Percentiles rank a stretch among this genome's conserved stretches.
Conservation (phyloP, 2,888 invertebrate genomes). For the Apocheima hispidaria region DNA sequence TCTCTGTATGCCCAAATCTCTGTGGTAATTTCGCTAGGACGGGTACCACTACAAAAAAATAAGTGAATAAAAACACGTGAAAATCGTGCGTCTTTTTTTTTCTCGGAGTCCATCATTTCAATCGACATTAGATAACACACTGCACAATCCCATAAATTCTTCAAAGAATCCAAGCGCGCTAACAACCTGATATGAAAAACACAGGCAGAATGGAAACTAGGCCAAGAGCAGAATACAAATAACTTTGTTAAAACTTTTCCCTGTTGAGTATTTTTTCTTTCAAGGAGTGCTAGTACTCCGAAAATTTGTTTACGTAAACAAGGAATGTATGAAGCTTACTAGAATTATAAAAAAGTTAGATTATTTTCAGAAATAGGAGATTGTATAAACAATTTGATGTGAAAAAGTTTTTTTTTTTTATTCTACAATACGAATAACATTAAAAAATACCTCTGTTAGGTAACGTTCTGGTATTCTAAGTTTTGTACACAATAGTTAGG, state of each 20-base stretch:
- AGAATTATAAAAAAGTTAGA: conserved; percentile 15
- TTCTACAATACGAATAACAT: background rate
- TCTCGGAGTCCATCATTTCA: background rate
- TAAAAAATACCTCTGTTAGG: background rate
- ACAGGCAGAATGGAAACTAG: conserved; percentile 26
- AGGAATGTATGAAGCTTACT: conserved; percentile 1
- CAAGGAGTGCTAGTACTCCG: conserved; percentile 7
- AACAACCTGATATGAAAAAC: conserved; percentile 2
- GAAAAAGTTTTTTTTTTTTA: conserved; percentile 1
- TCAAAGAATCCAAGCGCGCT: background rate
- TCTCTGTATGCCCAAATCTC: no score
- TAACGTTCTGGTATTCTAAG: no score
- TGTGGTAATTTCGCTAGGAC: no score
- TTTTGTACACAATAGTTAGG: no score
- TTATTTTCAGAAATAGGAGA: conserved; percentile 1
- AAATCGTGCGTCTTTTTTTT: no score
- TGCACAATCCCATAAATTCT: conserved; percentile 1
- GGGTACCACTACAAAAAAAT: no score
- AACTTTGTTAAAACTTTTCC: conserved; percentile 39
- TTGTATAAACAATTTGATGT: conserved; percentile 1
- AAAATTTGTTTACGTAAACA: conserved; percentile 26
- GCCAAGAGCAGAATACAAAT: conserved; percentile 35
- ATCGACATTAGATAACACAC: background rate
- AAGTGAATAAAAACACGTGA: no score
- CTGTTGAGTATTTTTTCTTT: conserved; percentile 19